phyloP scores from a whole-genome alignment of 2,888 invertebrate species.

The Cyclophora albipunctata region DNA sequence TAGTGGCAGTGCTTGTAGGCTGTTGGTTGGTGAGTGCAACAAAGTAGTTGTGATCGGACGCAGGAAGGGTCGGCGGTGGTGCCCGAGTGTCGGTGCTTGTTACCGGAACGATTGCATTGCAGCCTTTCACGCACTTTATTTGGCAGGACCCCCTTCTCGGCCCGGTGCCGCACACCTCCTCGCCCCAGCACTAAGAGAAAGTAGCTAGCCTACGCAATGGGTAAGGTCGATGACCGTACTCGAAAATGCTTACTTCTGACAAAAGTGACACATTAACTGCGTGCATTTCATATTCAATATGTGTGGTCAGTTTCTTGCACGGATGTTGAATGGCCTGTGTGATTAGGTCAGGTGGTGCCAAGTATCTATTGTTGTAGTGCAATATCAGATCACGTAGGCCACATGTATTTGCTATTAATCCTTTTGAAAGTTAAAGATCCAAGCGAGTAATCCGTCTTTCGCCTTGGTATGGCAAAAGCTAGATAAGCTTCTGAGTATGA shows the following conservation, averaged over 20 bases:
- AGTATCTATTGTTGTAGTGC: conserved; percentile 33
- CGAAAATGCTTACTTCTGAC: conserved; percentile 71
- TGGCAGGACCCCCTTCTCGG: conserved; percentile 68
- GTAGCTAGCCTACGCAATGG: conserved; percentile 74
- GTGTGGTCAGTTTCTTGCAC: conserved; percentile 68
- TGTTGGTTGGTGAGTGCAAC: conserved; percentile 9
- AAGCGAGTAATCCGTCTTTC: too few relatives aligned
- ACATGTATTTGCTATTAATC: background rate
- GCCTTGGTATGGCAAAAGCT: too few relatives aligned
- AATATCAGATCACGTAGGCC: conserved; percentile 30
- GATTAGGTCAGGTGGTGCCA: conserved; percentile 48
- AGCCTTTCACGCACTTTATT: conserved; percentile 74
- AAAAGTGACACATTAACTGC: conserved; percentile 71
- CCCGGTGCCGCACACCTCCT: conserved; percentile 45
- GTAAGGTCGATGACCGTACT: conserved; percentile 71
- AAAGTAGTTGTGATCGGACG: conserved; percentile 23
- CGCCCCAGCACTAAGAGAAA: conserved; percentile 63
- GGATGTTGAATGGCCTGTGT: conserved; percentile 50
- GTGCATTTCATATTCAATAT: conserved; percentile 68
- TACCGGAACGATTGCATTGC: conserved; percentile 50
- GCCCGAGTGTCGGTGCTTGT: conserved; percentile 29
- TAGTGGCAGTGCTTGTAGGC: too few relatives aligned
- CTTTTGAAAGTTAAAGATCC: too few relatives aligned
- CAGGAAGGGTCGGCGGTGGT: conserved; percentile 29
- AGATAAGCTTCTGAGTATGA: background rate